These are phyloP conservation scores for Fabriciana adippe DNA, from an alignment of 2,888 invertebrate species.

Conservation along the genomic window DNA sequence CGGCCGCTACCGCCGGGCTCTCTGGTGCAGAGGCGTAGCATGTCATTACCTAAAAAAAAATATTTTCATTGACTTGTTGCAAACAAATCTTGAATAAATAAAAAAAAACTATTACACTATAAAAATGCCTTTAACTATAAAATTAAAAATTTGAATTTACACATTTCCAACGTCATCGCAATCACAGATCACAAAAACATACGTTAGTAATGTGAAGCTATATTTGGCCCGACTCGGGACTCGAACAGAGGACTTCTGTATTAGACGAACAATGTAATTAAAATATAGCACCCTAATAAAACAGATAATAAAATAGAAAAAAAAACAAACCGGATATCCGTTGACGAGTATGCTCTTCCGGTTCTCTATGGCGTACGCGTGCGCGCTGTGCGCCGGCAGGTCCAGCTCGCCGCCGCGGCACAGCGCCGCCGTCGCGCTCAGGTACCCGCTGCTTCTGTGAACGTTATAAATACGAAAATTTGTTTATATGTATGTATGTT, in stretches of 20 bases:
- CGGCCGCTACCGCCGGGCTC: slow-evolving; percentile 66
- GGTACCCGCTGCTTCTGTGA: slow-evolving; percentile 58
- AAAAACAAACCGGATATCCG: slow-evolving; percentile 67
- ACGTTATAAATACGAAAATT: not conserved
- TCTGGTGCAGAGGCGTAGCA: slow-evolving; percentile 77
- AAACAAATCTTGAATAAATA: not conserved
- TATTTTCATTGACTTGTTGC: not conserved
- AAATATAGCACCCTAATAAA: too few species aligned
- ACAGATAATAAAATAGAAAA: not conserved
- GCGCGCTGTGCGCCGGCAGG: slow-evolving; percentile 51
- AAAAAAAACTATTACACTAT: not conserved
- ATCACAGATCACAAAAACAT: too few species aligned
- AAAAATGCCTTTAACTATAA: not conserved
- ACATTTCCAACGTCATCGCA: too few species aligned
- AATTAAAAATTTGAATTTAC: too few species aligned
- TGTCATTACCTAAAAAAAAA: slow-evolving; percentile 65
- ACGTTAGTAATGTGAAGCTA: too few species aligned
- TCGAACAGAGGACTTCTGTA: too few species aligned
- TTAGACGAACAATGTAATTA: too few species aligned
- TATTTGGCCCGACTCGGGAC: too few species aligned
- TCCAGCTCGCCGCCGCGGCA: slow-evolving; percentile 73
- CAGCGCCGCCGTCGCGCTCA: slow-evolving; percentile 68
- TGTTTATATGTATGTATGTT: not conserved
- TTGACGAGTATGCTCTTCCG: slow-evolving; percentile 77
- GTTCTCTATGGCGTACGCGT: slow-evolving; percentile 53